Conservation (phyloP, 1,140 invertebrate species). For the Sogatella furcifera region DNA sequence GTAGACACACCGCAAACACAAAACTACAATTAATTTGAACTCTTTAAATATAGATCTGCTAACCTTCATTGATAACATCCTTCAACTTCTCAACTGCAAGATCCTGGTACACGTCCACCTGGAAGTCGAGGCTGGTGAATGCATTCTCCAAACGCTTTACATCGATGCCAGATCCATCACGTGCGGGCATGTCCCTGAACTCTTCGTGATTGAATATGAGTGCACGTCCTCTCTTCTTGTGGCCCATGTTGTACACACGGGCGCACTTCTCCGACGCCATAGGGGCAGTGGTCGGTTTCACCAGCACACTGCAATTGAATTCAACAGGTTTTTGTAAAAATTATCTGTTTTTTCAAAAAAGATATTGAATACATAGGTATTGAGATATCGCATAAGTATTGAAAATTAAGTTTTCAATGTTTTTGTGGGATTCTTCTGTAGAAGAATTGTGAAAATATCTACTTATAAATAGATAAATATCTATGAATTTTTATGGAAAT, state of each 20-base stretch:
- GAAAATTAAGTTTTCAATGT: too few species aligned
- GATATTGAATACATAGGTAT: too few species aligned
- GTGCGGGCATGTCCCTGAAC: constrained; percentile 40
- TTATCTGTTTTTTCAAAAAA: too few species aligned
- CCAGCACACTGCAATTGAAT: too few species aligned
- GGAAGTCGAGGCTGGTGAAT: constrained; percentile 58
- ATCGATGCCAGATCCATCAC: constrained; percentile 34
- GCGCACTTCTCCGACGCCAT: constrained; percentile 59
- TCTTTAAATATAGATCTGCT: background rate
- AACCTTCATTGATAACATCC: constrained; percentile 48
- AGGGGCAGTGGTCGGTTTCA: constrained; percentile 26
- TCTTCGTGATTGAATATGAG: constrained; percentile 85
- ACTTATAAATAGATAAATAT: too few species aligned
- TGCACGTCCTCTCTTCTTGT: constrained; percentile 65
- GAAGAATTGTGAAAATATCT: too few species aligned
- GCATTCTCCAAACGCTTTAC: constrained; percentile 37
- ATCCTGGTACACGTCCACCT: constrained; percentile 45
- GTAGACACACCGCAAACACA: too few species aligned
- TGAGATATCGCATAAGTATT: too few species aligned
- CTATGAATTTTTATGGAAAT: too few species aligned
- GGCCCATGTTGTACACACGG: constrained; percentile 77
- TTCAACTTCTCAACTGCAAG: constrained; percentile 52
- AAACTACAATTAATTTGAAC: too few species aligned
- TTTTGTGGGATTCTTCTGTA: too few species aligned
- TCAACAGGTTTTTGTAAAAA: too few species aligned